A percentile compares a stretch with the other conserved stretches of the same genome.
Conservation (phyloP, 2,113 vertebrate species). For the Solea solea region DNA sequence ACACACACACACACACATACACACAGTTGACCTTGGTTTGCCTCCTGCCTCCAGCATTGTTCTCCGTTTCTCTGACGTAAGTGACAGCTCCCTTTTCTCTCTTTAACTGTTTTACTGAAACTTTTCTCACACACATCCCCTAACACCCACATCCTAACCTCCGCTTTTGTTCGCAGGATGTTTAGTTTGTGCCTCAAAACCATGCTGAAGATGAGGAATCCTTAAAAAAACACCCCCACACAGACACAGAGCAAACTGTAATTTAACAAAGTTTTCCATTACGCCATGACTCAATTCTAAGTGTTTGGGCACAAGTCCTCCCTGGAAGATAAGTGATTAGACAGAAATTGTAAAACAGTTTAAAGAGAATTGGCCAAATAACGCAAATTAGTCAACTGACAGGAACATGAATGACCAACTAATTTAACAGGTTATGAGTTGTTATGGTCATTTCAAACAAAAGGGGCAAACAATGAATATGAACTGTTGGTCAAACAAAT, state of each 20-base stretch:
- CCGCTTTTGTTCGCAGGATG: conserved; percentile 66
- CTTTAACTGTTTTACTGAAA: conserved; percentile 62
- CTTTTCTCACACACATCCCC: conserved; percentile 41
- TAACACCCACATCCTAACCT: conserved; percentile 56
- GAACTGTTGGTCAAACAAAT: no score
- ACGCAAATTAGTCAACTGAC: no score
- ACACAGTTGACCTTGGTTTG: conserved; percentile 67
- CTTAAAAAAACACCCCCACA: not conserved
- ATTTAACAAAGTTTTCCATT: conserved; percentile 12
- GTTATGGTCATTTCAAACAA: no score
- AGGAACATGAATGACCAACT: not conserved
- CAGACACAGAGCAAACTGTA: not conserved
- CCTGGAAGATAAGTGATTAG: not conserved
- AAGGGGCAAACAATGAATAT: no score
- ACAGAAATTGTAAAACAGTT: not conserved
- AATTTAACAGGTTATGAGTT: not conserved
- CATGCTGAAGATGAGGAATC: not conserved
- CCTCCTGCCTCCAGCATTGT: conserved; percentile 71
- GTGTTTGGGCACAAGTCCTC: not conserved
- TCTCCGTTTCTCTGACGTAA: conserved; percentile 70
- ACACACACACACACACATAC: conserved; percentile 36
- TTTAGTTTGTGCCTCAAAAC: conserved; percentile 37
- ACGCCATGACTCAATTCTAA: not conserved
- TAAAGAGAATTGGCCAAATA: not conserved
- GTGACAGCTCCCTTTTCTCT: conserved; percentile 58